Evolutionary conservation across 1,140 invertebrate genomes (phyloP).

Genomic region (Venturia canescens): DNA sequence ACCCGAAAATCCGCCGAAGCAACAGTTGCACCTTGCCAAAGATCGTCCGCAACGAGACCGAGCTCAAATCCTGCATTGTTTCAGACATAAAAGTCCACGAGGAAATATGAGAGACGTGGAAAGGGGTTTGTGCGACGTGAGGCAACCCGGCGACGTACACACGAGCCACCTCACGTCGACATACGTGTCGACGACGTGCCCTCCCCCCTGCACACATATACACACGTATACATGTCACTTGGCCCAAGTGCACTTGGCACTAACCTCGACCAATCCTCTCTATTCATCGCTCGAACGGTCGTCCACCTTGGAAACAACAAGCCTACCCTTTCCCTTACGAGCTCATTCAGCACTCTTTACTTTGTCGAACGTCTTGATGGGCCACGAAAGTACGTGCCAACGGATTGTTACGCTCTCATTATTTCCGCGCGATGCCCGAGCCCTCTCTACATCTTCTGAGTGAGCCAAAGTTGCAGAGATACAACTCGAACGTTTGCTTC

Average conservation of each 20-base stretch:
- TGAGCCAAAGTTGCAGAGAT: neutral
- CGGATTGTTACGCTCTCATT: neutral
- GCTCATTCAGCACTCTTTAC: slow-evolving; percentile 28
- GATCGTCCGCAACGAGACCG: neutral
- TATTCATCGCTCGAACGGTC: slow-evolving; percentile 55
- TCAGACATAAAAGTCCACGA: slow-evolving; percentile 53
- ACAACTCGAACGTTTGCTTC: neutral
- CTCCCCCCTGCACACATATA: neutral
- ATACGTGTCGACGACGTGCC: neutral
- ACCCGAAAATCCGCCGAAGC: slow-evolving; percentile 11
- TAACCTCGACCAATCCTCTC: slow-evolving; percentile 53
- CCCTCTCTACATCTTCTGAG: too few species aligned
- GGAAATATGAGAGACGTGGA: neutral
- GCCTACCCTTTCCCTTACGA: slow-evolving; percentile 31
- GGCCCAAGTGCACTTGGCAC: slow-evolving; percentile 58
- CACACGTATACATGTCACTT: slow-evolving; percentile 46
- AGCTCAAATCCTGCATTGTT: slow-evolving; percentile 56
- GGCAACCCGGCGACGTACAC: neutral
- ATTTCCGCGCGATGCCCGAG: neutral
- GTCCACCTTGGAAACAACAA: slow-evolving; percentile 47
- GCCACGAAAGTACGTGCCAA: neutral
- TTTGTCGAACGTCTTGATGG: neutral
- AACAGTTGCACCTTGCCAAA: slow-evolving; percentile 52
- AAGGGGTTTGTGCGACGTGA: neutral
- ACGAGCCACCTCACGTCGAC: neutral